Base-by-base conservation (phyloP, 2,113 vertebrate species). In the Grallaria varia region DNA sequence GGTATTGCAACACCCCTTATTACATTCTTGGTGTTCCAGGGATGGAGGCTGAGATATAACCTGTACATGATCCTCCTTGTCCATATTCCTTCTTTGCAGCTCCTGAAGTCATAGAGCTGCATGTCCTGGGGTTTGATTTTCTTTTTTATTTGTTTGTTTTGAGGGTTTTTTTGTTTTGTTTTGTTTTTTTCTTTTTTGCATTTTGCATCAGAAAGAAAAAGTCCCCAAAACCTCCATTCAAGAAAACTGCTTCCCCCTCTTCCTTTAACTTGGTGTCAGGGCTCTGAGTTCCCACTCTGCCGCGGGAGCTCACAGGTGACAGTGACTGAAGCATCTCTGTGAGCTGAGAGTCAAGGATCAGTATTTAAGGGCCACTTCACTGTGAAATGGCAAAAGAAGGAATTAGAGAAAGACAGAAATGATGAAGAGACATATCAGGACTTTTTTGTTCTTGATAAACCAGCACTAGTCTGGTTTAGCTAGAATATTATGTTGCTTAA, bases 281-380 rank as follows among this genome's bases (percentile, higher is more conserved):
- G 22, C n/a, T 71, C 47, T 4, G 7, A n/a, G 83, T 49, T 80
- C 27, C 39, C 16, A 8, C 1, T 2, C 24, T 76, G 39, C 58
- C 37, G 6, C 0, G 0, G 66, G 37, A 83, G 35, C 24, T 1
- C 39, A 19, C n/a, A 3, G 47, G 6, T 45, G 40, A 14, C 40
- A 68, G 68, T 2, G 13, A 6, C 4, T 1, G 39, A 24, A 45
- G 53, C 35, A 60, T 33, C n/a, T 31, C 63, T 1, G 2, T 10
- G 68, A 31, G 1, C 75, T 1, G 0, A 5, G 1, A 14, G 20
- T 24, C n/a, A 49, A 10, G 31, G 31, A 20, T 24, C 45, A 52
- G 35, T 49, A 14, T 42, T 86, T 25, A 27, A 2, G 6, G 33
- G 17, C 55, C 45, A 28, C 18, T 67, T 76, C 89, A 18, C 14